Percentiles rank a stretch among this genome's conserved stretches.
phyloP scores from a whole-genome alignment of 1,140 invertebrate species.

The Luehdorfia chinensis region DNA sequence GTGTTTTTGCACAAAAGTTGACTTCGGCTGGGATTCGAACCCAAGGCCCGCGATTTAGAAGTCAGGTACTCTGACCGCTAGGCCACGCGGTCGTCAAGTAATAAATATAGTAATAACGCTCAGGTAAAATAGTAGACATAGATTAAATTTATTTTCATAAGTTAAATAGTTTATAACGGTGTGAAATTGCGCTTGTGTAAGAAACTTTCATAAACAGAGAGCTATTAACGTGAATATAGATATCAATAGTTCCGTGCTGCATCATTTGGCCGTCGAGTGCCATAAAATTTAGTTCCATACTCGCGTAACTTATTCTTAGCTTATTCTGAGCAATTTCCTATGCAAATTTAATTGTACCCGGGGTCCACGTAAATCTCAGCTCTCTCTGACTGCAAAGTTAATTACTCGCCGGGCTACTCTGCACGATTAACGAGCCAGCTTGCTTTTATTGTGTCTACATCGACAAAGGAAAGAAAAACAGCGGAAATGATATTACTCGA shows the following conservation, averaged over 20 bases:
- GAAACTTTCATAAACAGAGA: no score
- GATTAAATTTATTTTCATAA: no score
- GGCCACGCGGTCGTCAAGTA: no score
- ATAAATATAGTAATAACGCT: no score
- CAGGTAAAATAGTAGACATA: no score
- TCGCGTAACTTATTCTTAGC: slow-evolving; percentile 66
- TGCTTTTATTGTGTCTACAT: slow-evolving; percentile 69
- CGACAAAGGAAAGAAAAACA: slow-evolving; percentile 58
- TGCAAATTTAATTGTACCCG: slow-evolving; percentile 76
- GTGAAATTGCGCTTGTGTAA: no score
- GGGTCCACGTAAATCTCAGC: slow-evolving; percentile 70
- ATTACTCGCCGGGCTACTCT: slow-evolving; percentile 61
- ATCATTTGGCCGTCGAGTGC: slow-evolving; percentile 24
- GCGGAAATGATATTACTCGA: slow-evolving; percentile 49
- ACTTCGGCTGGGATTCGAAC: no score
- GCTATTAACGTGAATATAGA: slow-evolving; percentile 10
- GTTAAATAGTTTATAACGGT: no score
- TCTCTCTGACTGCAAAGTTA: slow-evolving; percentile 67
- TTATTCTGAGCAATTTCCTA: slow-evolving; percentile 71
- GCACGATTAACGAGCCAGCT: slow-evolving; percentile 61
- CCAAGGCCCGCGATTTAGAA: no score
- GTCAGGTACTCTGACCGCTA: no score
- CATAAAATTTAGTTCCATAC: slow-evolving; percentile 64
- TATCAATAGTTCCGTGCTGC: slow-evolving; percentile 12
- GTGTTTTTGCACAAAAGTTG: no score